phyloP scores from a whole-genome alignment of 2,888 invertebrate species.

The Prenolepis imparis region DNA sequence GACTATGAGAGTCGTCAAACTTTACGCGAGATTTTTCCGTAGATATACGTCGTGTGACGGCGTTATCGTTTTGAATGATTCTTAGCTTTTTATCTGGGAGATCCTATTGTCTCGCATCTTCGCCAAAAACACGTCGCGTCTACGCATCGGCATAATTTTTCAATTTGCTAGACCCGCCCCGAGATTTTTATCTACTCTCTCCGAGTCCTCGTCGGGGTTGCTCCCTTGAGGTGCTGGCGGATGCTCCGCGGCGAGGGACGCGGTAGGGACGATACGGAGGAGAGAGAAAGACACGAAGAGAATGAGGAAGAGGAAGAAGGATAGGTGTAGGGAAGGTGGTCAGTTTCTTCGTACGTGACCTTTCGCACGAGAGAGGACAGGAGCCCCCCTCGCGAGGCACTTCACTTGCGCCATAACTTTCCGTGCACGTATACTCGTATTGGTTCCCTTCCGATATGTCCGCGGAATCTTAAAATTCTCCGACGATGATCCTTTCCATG shows the following conservation, averaged over 20 bases:
- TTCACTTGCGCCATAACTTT: conserved; percentile 73
- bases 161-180: conserved; percentile 76
- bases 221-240: conserved; percentile 47
- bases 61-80: conserved; percentile 79
- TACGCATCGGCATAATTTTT: conserved; percentile 77
- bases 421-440: conserved; percentile 71
- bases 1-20: conserved; percentile 63
- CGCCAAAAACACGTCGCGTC: conserved; percentile 75
- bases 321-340: conserved; percentile 56
- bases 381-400: conserved; percentile 58
- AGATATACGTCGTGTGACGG: conserved; percentile 65
- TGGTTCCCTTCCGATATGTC: conserved; percentile 52
- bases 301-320: conserved; percentile 26
- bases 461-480: conserved; percentile 71
- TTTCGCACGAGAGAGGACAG: conserved; percentile 77
- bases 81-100: conserved; percentile 75
- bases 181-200: conserved; percentile 73
- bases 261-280: not conserved
- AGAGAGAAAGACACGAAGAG: conserved; percentile 28
- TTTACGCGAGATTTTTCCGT: conserved; percentile 66
- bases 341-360: conserved; percentile 75
- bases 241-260: conserved; percentile 21
- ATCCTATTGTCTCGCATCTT: conserved; percentile 77
- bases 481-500: conserved; percentile 42
- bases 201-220: conserved; percentile 68